Percentiles rank a stretch among this genome's conserved stretches.
phyloP scores from a whole-genome alignment of 2,888 invertebrate genomes.

The Glyphotaelius pellucidus region DNA sequence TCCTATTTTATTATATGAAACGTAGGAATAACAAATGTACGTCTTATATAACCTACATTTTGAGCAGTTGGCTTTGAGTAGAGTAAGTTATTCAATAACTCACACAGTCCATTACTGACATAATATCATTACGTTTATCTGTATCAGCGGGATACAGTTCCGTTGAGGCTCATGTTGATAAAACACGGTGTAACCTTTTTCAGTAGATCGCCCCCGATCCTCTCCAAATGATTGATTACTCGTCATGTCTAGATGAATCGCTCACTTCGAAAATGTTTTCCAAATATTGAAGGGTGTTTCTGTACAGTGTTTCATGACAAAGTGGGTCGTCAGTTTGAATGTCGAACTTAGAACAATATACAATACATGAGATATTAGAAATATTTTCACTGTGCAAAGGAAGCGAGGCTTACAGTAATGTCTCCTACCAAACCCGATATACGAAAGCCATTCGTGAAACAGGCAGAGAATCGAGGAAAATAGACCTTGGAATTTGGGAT shows the following conservation, averaged over 20 bases:
- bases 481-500: no score
- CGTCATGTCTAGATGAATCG: slow-evolving; percentile 1
- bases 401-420: background rate
- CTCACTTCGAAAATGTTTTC: background rate
- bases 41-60: no score
- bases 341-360: background rate
- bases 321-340: background rate
- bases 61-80: no score
- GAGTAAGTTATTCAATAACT: background rate
- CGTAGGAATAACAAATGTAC: no score
- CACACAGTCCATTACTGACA: background rate
- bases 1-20: no score
- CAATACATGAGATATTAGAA: background rate
- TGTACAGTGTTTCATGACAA: background rate
- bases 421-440: background rate
- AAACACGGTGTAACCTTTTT: background rate
- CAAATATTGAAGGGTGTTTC: background rate
- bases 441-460: background rate
- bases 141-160: background rate
- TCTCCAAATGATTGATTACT: slow-evolving; percentile 6
- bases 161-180: background rate
- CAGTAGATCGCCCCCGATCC: slow-evolving; percentile 1
- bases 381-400: background rate
- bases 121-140: background rate
- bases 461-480: background rate